Percentiles rank a stretch among this genome's conserved stretches.
Conservation (phyloP, 2,113 vertebrate species). For the Eubucco bourcierii region DNA sequence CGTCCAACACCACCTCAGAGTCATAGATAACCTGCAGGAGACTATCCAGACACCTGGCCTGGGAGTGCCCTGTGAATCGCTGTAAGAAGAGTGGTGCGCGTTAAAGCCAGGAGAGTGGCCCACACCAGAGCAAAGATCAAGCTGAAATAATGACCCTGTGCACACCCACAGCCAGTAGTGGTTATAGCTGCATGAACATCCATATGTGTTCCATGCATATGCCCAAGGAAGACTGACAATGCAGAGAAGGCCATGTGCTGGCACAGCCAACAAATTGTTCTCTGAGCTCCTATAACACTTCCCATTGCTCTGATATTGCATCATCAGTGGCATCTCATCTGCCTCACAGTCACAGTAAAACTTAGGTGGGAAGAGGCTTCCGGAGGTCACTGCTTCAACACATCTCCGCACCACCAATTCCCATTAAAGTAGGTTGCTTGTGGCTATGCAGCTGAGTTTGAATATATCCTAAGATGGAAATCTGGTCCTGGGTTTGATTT, state of each 20-base stretch:
- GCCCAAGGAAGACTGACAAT: neutral
- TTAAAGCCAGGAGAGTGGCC: neutral
- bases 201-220: neutral
- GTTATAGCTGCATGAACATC: neutral
- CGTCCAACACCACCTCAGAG: neutral
- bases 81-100: neutral
- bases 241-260: neutral
- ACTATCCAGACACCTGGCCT: neutral
- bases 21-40: neutral
- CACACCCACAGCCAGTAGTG: neutral
- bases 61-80: neutral
- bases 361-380: neutral
- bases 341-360: neutral
- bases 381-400: neutral
- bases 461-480: neutral
- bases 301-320: neutral
- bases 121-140: neutral
- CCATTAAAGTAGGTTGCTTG: neutral
- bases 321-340: neutral
- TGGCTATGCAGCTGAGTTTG: neutral
- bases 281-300: neutral
- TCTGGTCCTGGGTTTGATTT: neutral
- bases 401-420: neutral
- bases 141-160: neutral
- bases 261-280: neutral